Evolutionary conservation across 1,140 invertebrate species (phyloP), one percentile per base, ranked within the genome.

Genomic region (Apocrypta bakeri): DNA sequence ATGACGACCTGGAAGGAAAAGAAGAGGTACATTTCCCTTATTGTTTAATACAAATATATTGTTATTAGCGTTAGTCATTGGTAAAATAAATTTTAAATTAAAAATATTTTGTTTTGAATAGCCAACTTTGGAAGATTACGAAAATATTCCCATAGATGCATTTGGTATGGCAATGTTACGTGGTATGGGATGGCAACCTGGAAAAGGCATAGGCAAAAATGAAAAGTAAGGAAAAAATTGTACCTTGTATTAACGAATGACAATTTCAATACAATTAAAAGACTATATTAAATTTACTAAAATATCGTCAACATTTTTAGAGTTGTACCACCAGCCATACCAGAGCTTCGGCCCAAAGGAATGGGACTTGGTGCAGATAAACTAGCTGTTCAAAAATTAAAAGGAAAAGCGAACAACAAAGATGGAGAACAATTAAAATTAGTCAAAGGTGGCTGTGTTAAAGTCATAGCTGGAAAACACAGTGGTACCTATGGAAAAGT

Each of bases 131-230:
- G 96, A 97, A 84, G 97, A 99, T 92, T 99, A 99, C 93, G 97
- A 98, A 87, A 93, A 94, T 85, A 94, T 98, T 73, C 98, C 98
- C 1, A 95, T 99, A 69, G 94, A 95, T 89, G 94, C 96, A 69
- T 99, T 95, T 95, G 98, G 98, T 9, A 84, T 97, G 86, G 98
- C 98, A 7, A 96, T 99, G 95, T 92, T 99, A 21, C 91, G 97
- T 86, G 98, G 98, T 48, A 99, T 99, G 98, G 98, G 98, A 0
- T 99, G 97, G 97, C 94, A 95, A 85, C 94, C 96, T 84, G 94
- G 92, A 40, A 94, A 94, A 93, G 96, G 94, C 85, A 95, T 95
- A 88, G 95, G 94, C 75, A 94, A 92, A 90, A 94, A 93, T 90
- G 91, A 92, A 85, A 93, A 93, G 94, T 95, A 88, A 69, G 87